phyloP scores from a whole-genome alignment of 1,140 invertebrate genomes.

The Cotesia chilonis region DNA sequence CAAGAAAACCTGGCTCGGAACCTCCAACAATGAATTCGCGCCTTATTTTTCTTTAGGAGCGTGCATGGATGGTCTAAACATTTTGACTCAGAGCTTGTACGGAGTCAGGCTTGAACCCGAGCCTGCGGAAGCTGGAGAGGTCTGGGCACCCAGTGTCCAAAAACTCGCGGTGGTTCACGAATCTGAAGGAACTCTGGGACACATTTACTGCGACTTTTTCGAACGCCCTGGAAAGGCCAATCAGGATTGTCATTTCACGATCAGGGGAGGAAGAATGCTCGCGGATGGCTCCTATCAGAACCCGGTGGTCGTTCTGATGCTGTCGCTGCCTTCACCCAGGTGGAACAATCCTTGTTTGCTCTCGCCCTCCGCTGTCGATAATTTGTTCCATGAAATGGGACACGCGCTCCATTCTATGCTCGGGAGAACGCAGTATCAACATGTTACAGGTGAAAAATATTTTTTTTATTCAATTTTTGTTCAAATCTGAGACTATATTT shows the following conservation, averaged over 20 bases:
- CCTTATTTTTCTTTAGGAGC: slow-evolving; percentile 93
- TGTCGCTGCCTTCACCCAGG: slow-evolving; percentile 81
- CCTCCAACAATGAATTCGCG: slow-evolving; percentile 74
- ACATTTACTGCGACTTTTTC: slow-evolving; percentile 98
- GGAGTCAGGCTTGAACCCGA: slow-evolving; percentile 80
- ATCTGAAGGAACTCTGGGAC: slow-evolving; percentile 81
- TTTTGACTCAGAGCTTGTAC: slow-evolving; percentile 82
- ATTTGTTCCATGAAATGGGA: slow-evolving; percentile 99
- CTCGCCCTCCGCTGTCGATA: slow-evolving; percentile 87
- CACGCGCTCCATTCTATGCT: slow-evolving; percentile 99
- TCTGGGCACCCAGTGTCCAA: slow-evolving; percentile 87
- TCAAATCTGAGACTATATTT: too few species aligned
- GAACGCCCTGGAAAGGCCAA: slow-evolving; percentile 88
- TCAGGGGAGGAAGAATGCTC: slow-evolving; percentile 87
- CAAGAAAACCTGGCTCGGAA: slow-evolving; percentile 75
- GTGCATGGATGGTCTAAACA: slow-evolving; percentile 96
- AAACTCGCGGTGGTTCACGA: slow-evolving; percentile 87
- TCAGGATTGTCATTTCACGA: slow-evolving; percentile 99
- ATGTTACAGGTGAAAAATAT: slow-evolving; percentile 74
- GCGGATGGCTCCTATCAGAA: slow-evolving; percentile 87
- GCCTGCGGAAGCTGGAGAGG: slow-evolving; percentile 73
- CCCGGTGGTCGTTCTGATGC: slow-evolving; percentile 93
- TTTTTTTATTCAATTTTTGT: too few species aligned
- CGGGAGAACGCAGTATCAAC: slow-evolving; percentile 93
- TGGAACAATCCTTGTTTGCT: slow-evolving; percentile 83